A percentile compares a stretch with the other conserved stretches of the same genome.
phyloP scores from a whole-genome alignment of 2,797 vertebrate genomes.

The Florisuga fusca region DNA sequence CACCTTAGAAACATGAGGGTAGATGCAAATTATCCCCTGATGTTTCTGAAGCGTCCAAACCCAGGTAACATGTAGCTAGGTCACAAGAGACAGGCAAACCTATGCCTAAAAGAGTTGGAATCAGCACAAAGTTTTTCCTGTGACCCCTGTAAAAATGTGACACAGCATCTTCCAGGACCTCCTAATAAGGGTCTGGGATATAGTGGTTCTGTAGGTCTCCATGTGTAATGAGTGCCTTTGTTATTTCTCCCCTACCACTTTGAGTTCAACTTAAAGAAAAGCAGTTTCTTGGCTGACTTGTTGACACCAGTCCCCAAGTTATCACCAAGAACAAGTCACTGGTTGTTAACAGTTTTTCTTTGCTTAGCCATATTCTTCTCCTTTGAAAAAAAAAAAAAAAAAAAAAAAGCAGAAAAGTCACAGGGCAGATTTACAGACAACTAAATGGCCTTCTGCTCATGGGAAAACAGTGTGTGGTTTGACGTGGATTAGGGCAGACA shows the following conservation, averaged over 20 bases:
- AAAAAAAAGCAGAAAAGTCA: neutral
- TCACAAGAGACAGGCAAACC: neutral
- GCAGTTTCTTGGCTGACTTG: neutral
- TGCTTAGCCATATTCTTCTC: neutral
- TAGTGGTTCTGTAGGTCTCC: neutral
- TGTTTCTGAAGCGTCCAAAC: neutral
- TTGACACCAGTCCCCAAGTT: neutral
- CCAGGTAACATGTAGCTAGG: neutral
- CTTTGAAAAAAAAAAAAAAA: neutral
- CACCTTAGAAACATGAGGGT: neutral
- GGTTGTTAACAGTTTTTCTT: neutral
- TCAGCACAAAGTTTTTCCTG: neutral
- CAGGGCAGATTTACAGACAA: neutral
- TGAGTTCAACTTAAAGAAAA: neutral
- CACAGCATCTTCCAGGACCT: neutral
- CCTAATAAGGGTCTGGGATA: neutral
- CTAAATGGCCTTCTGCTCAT: neutral
- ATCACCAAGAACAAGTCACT: neutral
- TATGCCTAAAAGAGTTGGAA: neutral
- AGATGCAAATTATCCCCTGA: neutral
- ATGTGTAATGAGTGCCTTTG: neutral
- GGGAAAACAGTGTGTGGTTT: neutral
- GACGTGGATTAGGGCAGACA: neutral
- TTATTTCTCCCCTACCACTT: neutral
- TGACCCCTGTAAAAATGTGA: neutral